Percentiles rank a stretch among this genome's conserved stretches.
phyloP scores from a whole-genome alignment of 2,797 vertebrate species.

The Pangasius mekongensis region DNA sequence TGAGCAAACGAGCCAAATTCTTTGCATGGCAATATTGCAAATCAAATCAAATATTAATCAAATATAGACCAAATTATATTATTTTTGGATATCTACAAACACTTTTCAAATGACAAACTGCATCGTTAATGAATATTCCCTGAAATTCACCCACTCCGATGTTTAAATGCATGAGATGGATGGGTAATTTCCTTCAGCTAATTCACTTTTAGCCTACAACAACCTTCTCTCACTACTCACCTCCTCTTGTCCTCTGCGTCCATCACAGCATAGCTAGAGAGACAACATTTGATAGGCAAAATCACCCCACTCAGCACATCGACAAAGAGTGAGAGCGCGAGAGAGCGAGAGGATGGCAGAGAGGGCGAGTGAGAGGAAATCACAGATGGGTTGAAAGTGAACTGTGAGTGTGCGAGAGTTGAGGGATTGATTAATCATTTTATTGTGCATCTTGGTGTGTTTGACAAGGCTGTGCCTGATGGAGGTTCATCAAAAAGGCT shows the following conservation, averaged over 20 bases:
- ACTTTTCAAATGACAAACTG: not conserved
- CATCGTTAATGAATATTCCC: not conserved
- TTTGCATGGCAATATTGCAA: not conserved
- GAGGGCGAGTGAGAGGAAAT: conserved; percentile 2
- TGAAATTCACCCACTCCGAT: not conserved
- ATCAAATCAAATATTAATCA: not conserved
- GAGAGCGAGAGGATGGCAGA: not conserved
- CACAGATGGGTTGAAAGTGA: conserved; percentile 21
- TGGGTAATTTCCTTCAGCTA: not conserved
- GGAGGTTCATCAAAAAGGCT: conserved; percentile 3
- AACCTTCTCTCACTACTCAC: not conserved
- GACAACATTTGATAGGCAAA: conserved; percentile 67
- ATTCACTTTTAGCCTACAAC: not conserved
- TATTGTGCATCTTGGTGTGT: not conserved
- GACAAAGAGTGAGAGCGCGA: not conserved
- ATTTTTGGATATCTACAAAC: not conserved
- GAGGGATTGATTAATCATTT: conserved; percentile 5
- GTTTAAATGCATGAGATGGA: not conserved
- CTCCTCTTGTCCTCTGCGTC: conserved; percentile 29
- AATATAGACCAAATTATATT: not conserved
- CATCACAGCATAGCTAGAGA: conserved; percentile 33
- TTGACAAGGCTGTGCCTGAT: not conserved
- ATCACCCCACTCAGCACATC: conserved; percentile 55
- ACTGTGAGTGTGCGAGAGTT: conserved; percentile 2
- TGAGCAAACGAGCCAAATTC: not conserved